Evolutionary conservation across 37 sponge, comb jelly and placozoan genomes (phyloP).

Genomic region (Petrosia ficiformis): DNA sequence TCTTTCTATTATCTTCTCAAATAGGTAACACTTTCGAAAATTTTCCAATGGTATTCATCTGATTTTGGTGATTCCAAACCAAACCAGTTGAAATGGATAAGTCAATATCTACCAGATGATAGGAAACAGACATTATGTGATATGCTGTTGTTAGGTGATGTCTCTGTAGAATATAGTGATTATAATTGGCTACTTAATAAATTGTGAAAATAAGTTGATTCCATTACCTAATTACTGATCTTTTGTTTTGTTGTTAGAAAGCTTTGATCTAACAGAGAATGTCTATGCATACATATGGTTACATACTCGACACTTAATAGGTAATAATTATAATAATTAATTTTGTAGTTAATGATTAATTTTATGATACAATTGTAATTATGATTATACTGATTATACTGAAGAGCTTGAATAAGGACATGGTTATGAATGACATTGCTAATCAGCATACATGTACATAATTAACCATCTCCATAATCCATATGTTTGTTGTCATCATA

Average conservation of each 20-base stretch:
- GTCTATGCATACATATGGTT: background rate
- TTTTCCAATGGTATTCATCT: conserved; percentile 75
- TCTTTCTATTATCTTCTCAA: background rate
- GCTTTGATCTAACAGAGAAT: background rate
- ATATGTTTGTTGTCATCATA: too few species aligned
- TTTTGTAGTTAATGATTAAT: too few species aligned
- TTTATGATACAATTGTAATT: too few species aligned
- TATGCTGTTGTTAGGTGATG: background rate
- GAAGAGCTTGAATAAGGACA: too few species aligned
- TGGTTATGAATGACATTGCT: too few species aligned
- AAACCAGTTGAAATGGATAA: conserved; percentile 45
- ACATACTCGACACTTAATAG: too few species aligned
- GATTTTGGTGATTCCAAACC: conserved; percentile 66
- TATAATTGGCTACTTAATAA: conserved; percentile 86
- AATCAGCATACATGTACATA: too few species aligned
- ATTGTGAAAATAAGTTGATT: conserved; percentile 11
- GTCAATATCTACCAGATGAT: background rate
- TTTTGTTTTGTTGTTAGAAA: conserved; percentile 1
- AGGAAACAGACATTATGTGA: background rate
- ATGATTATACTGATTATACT: too few species aligned
- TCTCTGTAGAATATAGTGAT: conserved; percentile 8
- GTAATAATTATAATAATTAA: too few species aligned
- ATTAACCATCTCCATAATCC: too few species aligned
- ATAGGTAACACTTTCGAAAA: conserved; percentile 73
- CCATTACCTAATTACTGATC: conserved; percentile 5